Evolutionary conservation across 1,140 invertebrate genomes (phyloP), one percentile per base, ranked within the genome.

Genomic region (Apis cerana): DNA sequence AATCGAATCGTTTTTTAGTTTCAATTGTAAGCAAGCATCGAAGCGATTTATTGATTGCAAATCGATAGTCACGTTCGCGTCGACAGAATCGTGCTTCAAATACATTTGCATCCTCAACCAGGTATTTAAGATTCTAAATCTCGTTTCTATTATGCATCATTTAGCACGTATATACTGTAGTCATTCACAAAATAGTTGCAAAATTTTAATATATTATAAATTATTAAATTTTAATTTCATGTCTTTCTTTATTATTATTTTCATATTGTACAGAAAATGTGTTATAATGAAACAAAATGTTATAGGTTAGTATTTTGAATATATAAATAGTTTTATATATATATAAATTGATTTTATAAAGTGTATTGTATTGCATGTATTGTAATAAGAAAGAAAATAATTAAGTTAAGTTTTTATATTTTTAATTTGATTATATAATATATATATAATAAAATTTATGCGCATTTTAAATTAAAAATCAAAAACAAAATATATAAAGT

Each of bases 1-100:
- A 75, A 81, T 81, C 23, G 72, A 81, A 81, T 67, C 52, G n/a
- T 23, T 81, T 62, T 81, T 81, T 81, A 81, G 54, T 75, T 64
- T n/a, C 72, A 21, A 81, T 81, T 81, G 80, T 81, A 65, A 13
- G 5, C 62, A n/a, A 10, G 72, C 72, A 67, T 68, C 54, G 80
- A 68, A 43, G 23, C 72, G 72, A 67, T 75, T 75, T 15, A 33
- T 2, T n/a, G 62, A 81, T 81, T 54, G 62, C 27, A 81, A 81
- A 81, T 81, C 80, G 79, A 81, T 81, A 75, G 54, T 13, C 17
- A 0, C 52, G 61, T n/a, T 56, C 27, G 50, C 43, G 69, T 23
- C 17, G n/a, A 75, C 79, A 58, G 70, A 80, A 75, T 50, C 64
- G 54, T 59, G 23, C 43, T 19, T 52, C 72, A 67, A 81, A 81